phyloP scores from a whole-genome alignment of 1,140 invertebrate species.

The Cephus cinctus region DNA sequence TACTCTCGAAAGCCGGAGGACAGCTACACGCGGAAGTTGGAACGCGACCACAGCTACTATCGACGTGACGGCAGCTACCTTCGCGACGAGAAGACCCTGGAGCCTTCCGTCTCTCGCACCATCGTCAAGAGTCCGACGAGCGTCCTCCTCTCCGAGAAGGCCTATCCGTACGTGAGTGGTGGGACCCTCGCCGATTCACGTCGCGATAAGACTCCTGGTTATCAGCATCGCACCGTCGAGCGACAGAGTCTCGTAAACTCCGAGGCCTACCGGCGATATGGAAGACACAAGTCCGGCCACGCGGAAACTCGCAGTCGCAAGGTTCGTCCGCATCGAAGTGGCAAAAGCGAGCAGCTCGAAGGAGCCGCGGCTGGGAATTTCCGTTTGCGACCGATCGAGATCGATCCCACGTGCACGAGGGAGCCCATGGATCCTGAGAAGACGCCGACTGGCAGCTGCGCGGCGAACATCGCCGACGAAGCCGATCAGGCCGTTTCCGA shows the following conservation, averaged over 20 bases:
- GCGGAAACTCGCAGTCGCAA: conserved; percentile 36
- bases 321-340: conserved; percentile 31
- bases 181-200: conserved; percentile 15
- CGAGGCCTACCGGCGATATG: conserved; percentile 32
- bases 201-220: conserved; percentile 38
- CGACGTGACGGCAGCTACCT: not conserved
- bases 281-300: conserved; percentile 45
- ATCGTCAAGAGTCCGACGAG: conserved; percentile 52
- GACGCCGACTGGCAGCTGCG: conserved; percentile 14
- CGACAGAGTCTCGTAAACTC: conserved; percentile 16
- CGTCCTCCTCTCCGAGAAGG: conserved; percentile 66
- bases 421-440: conserved; percentile 1
- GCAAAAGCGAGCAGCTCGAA: conserved; percentile 46
- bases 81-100: conserved; percentile 63
- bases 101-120: conserved; percentile 52
- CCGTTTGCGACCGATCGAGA: conserved; percentile 37
- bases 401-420: conserved; percentile 21
- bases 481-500: conserved; percentile 62
- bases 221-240: conserved; percentile 14
- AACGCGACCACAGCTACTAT: conserved; percentile 27
- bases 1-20: conserved; percentile 56
- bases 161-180: conserved; percentile 62
- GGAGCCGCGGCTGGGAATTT: conserved; percentile 2
- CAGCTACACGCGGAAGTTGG: conserved; percentile 12
- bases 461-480: conserved; percentile 54